Percentiles rank a stretch among this genome's conserved stretches.
These are phyloP conservation scores for Grammomys surdaster DNA, from an alignment of 2,113 vertebrate species.

Conservation along the genomic window DNA sequence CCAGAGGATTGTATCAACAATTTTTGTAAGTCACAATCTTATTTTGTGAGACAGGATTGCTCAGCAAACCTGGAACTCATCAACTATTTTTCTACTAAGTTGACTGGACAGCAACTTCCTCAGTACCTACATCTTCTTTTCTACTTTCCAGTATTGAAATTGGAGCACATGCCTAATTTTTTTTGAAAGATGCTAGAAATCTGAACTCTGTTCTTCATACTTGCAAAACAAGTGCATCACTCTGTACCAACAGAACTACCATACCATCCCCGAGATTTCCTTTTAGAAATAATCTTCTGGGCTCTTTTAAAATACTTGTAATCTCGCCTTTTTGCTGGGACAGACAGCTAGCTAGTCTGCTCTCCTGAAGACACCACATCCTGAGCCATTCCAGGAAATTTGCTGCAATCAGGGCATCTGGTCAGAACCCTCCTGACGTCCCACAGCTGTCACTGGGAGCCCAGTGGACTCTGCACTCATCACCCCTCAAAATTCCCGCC, in stretches of 20 bases:
- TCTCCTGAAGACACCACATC: no score
- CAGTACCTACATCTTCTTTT: neutral
- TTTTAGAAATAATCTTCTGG: neutral
- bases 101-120: neutral
- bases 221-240: neutral
- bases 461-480: no score
- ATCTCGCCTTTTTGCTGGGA: no score
- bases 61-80: neutral
- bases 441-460: no score
- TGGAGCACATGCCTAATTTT: no score
- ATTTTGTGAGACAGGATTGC: neutral
- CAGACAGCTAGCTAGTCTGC: no score
- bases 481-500: no score
- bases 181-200: neutral
- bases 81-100: neutral
- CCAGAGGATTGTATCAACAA: neutral
- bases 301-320: neutral
- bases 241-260: no score
- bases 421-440: no score
- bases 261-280: neutral
- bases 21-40: neutral
- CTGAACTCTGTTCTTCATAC: neutral
- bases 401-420: no score
- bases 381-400: no score
- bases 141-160: neutral